These are phyloP conservation scores for Nomada hirtipes DNA, from an alignment of 2,888 invertebrate genomes.

Conservation along the genomic window DNA sequence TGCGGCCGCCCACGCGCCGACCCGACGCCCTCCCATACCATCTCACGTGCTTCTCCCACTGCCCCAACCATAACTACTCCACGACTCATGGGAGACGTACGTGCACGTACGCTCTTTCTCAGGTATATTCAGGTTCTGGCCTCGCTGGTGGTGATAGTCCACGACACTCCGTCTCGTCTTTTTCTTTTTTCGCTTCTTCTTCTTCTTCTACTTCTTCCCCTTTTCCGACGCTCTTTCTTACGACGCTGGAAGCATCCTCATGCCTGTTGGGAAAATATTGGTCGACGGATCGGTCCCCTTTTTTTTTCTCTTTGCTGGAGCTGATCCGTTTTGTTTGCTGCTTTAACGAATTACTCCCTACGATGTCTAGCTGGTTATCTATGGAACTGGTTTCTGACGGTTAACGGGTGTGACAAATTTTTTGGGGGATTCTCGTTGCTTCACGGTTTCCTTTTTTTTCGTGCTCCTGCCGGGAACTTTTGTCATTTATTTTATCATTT, in stretches of 20 bases:
- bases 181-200: background rate
- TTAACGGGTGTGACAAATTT: constrained; percentile 7
- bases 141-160: constrained; percentile 41
- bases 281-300: constrained; percentile 13
- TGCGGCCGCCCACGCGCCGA: constrained; percentile 84
- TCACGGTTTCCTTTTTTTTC: too few relatives aligned
- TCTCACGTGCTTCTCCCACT: constrained; percentile 76
- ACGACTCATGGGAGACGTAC: constrained; percentile 70
- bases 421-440: too few relatives aligned
- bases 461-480: too few relatives aligned
- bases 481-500: too few relatives aligned
- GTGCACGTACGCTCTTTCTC: constrained; percentile 56
- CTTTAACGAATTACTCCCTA: constrained; percentile 17
- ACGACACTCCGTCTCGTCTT: constrained; percentile 21
- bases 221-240: background rate
- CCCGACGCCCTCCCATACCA: constrained; percentile 80
- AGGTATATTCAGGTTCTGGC: constrained; percentile 44
- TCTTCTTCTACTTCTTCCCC: background rate
- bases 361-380: constrained; percentile 9
- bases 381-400: constrained; percentile 9
- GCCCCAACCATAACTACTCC: constrained; percentile 58
- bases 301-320: background rate
- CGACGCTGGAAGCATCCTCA: constrained; percentile 34
- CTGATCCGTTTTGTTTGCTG: constrained; percentile 22
- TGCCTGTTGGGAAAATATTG: constrained; percentile 34